Base-by-base conservation (phyloP, 1,140 invertebrate species). In the Diorhabda carinulata region DNA sequence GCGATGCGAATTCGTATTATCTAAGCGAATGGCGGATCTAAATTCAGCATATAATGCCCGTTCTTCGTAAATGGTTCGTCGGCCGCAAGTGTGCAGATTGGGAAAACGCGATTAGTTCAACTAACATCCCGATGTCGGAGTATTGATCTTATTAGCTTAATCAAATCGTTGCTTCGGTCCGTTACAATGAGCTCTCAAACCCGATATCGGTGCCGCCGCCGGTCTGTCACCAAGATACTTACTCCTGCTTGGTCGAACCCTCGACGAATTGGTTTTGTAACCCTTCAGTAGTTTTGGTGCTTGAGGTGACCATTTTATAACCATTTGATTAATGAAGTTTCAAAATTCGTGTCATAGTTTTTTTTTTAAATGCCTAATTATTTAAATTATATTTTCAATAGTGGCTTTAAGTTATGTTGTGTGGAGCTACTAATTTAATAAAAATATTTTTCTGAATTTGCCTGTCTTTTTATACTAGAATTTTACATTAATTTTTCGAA, bases 141-240 rank as follows among this genome's bases (percentile, higher is more conserved):
- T 64, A 64, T 64, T 57, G 63, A 64, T 64, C 63, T 64, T 64
- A 64, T 64, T 64, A 64, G 52, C 63, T 64, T 64, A 64, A 64
- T 64, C 63, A 57, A 64, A 64, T 64, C 63, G 63, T 64, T 62
- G 43, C 41, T 62, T 43, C 61, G 61, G 61, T 62, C 61, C 61
- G 61, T 62, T 62, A 62, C 63, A 44, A 64, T 8, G 3, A 64
- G 63, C 44, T 64, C 45, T 64, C 52, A 2, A 64, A 57, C 42
- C 63, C 52, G 63, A 43, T 44, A 25, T 42, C 41, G 41, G 45
- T 44, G 63, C 63, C 52, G 63, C 63, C 61, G 61, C 52, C 41
- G 41, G 63, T 47, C 45, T 64, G 63, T 64, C 63, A 64, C 45
- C 47, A 57, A 64, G 63, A 57, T 57, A 40, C 42, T 64, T 64